Evolutionary conservation across 1,140 invertebrate genomes (phyloP).

Genomic region (Portunus trituberculatus): DNA sequence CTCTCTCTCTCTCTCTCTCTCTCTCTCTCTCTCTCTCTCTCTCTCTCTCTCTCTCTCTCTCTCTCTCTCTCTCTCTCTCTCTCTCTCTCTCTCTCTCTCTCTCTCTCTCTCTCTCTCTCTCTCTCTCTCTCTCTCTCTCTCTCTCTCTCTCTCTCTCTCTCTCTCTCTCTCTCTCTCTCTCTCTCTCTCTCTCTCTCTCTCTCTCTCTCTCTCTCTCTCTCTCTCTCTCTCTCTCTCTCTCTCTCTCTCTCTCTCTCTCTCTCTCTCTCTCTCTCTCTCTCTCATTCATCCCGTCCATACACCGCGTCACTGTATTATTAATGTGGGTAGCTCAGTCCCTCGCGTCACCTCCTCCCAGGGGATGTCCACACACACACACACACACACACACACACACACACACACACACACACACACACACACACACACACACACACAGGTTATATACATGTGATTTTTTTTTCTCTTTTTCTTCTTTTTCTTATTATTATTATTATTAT

Average conservation of each 20-base stretch:
- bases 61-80: too few species aligned
- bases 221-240: too few species aligned
- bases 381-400: constrained; percentile 46
- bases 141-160: neutral
- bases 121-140: neutral
- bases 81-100: too few species aligned
- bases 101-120: neutral
- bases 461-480: too few species aligned
- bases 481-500: too few species aligned
- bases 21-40: neutral
- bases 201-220: neutral
- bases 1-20: neutral
- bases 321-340: neutral
- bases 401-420: constrained; percentile 41
- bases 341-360: neutral
- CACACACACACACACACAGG: neutral
- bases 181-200: neutral
- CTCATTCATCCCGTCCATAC: neutral
- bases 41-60: neutral
- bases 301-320: neutral
- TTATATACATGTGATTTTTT: too few species aligned
- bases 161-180: too few species aligned
- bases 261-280: neutral
- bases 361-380: neutral
- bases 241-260: neutral